Base-by-base conservation (phyloP, 2,797 vertebrate species). In the Borostomias antarcticus region DNA sequence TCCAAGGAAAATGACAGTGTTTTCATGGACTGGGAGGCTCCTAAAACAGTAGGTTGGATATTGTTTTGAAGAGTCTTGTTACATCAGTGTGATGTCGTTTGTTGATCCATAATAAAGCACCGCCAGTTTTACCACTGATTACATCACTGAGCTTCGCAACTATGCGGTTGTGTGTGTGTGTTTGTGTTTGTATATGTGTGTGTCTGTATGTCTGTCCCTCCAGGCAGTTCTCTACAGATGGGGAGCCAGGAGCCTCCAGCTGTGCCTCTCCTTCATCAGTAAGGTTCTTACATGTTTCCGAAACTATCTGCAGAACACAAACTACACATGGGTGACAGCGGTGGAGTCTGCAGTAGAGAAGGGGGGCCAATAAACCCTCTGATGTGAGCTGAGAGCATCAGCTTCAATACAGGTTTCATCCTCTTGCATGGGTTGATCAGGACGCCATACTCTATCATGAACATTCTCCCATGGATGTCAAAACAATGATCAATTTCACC, bases 111-210 rank as follows among this genome's bases (percentile, higher is more conserved):
- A 67, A 47, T 74, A 67, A 15, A 63, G 76, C 37, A 70, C 73
- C 78, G 63, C 78, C 76, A 57, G 23, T 83, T 86, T 87, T 86
- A 86, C 78, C 64, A 43, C 80, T 74, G 87, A 88, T 89, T 89
- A 83, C 89, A 87, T 89, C 87, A 89, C 70, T 74, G 80, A 82
- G 79, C 79, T 82, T 35, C 45, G 77, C 78, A 82, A 83, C 88
- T 86, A 83, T 76, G 70, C 68, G 26, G 74, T 76, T 88, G 83
- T 87, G 37, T 40, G 37, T 40, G 1, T 13, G 9, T 15, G 11
- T 13, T 9, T 40, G 37, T 37, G 35, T 37, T 8, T 37, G 35
- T 8, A 11, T 8, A 11, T 8, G 35, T 37, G 35, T 37, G 2
- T 37, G 35, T 6, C 2, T 11, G 1, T 7, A 5, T 8, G 45